phyloP scores from a whole-genome alignment of 2,888 invertebrate genomes.

The Lydus trimaculatus region DNA sequence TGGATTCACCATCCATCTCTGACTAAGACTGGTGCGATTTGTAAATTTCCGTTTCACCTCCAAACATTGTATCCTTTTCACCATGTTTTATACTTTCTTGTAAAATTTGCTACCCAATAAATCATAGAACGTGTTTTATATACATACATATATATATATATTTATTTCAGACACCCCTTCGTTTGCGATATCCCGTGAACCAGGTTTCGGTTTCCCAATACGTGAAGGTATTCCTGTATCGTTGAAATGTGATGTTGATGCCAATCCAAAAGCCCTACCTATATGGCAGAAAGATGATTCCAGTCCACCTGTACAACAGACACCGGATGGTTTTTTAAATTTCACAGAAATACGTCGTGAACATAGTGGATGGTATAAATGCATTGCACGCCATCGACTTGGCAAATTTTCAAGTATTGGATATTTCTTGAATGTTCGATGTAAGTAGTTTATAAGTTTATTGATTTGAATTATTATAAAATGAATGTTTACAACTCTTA shows the following conservation, averaged over 20 bases:
- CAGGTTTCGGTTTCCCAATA: constrained; percentile 91
- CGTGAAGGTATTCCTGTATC: constrained; percentile 89
- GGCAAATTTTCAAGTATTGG: constrained; percentile 89
- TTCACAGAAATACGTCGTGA: constrained; percentile 80
- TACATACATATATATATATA: not conserved
- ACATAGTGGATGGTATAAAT: constrained; percentile 94
- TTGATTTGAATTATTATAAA: not conserved
- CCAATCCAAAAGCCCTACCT: constrained; percentile 87
- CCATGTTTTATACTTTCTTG: not conserved
- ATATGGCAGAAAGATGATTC: constrained; percentile 75
- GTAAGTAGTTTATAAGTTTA: constrained; percentile 67
- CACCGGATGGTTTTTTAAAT: constrained; percentile 82
- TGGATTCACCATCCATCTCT: constrained; percentile 8
- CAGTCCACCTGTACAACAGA: constrained; percentile 68
- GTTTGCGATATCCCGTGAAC: constrained; percentile 90
- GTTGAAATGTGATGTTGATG: constrained; percentile 91
- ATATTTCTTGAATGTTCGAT: constrained; percentile 87
- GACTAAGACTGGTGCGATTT: constrained; percentile 11
- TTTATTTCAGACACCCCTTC: constrained; percentile 80
- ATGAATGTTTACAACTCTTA: not conserved
- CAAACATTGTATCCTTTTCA: not conserved
- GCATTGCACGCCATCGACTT: constrained; percentile 83
- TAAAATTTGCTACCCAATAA: constrained; percentile 25
- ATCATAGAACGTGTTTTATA: constrained; percentile 8
- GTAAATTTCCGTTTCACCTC: not conserved